Evolutionary conservation across 2,797 vertebrate genomes (phyloP).

Genomic region (Distichodus sexfasciatus): DNA sequence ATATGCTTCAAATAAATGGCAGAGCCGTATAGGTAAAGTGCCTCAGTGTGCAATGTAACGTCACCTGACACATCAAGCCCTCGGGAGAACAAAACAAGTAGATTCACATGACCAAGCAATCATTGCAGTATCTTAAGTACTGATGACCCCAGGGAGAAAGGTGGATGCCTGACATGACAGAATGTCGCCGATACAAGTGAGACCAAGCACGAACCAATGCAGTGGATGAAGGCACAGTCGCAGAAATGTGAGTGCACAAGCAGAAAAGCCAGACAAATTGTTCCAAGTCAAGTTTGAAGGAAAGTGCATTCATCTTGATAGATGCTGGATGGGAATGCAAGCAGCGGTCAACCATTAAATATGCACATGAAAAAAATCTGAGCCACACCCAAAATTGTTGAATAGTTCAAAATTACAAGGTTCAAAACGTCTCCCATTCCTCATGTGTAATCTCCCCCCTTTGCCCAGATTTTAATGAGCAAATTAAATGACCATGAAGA

Average conservation of each 20-base stretch:
- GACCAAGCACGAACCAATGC: neutral
- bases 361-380: neutral
- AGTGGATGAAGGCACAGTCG: constrained; percentile 33
- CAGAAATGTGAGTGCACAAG: constrained; percentile 56
- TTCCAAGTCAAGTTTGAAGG: constrained; percentile 66
- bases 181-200: constrained; percentile 53
- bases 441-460: too few species aligned
- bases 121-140: constrained; percentile 68
- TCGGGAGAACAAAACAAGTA: constrained; percentile 63
- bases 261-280: constrained; percentile 58
- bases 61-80: constrained; percentile 58
- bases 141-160: constrained; percentile 70
- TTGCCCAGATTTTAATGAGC: too few species aligned
- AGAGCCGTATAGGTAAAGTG: constrained; percentile 11
- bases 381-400: neutral
- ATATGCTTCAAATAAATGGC: constrained; percentile 16
- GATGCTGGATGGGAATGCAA: constrained; percentile 55
- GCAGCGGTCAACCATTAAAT: neutral
- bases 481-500: neutral
- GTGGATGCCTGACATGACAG: constrained; percentile 64
- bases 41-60: constrained; percentile 47
- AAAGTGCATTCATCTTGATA: constrained; percentile 58
- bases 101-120: constrained; percentile 64
- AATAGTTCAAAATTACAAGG: neutral
- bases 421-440: too few species aligned